Evolutionary conservation across 2,888 invertebrate genomes (phyloP).

Genomic region (Aquatica leii): DNA sequence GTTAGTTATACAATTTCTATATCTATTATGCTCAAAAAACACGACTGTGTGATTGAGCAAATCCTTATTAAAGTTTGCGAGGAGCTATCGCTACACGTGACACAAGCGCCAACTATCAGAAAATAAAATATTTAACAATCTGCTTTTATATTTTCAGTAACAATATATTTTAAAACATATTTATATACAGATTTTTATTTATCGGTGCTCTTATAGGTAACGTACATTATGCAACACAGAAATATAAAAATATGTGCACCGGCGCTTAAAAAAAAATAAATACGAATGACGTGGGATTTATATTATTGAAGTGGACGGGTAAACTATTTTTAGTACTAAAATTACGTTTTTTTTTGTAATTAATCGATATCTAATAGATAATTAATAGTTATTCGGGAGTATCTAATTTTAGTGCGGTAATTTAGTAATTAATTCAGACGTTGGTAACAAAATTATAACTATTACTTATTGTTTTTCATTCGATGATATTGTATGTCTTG

Average conservation of each 20-base stretch:
- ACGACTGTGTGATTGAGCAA: conserved; percentile 18
- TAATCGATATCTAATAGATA: conserved; percentile 32
- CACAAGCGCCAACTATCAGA: conserved; percentile 25
- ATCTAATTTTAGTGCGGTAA: conserved; percentile 30
- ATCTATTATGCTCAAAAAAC: conserved; percentile 17
- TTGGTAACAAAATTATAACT: conserved; percentile 11
- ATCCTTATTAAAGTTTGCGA: conserved; percentile 9
- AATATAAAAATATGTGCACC: conserved; percentile 37
- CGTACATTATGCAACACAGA: conserved; percentile 33
- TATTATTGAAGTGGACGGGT: conserved; percentile 40
- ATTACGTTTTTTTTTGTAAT: conserved; percentile 32
- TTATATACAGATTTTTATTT: conserved; percentile 35
- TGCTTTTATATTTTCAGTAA: conserved; percentile 43
- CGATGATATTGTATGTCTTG: conserved; percentile 19
- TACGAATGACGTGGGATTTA: conserved; percentile 27
- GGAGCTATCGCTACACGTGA: conserved; percentile 20
- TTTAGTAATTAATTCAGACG: conserved; percentile 7
- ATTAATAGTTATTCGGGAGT: conserved; percentile 29
- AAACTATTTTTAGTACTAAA: conserved; percentile 39
- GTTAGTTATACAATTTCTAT: background rate
- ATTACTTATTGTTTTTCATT: conserved; percentile 27
- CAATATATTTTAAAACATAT: conserved; percentile 43
- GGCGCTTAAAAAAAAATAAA: conserved; percentile 27
- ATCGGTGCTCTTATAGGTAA: conserved; percentile 36
- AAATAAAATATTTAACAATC: conserved; percentile 41